phyloP scores from a whole-genome alignment of 2,797 vertebrate genomes.

The Novumbra hubbsi region DNA sequence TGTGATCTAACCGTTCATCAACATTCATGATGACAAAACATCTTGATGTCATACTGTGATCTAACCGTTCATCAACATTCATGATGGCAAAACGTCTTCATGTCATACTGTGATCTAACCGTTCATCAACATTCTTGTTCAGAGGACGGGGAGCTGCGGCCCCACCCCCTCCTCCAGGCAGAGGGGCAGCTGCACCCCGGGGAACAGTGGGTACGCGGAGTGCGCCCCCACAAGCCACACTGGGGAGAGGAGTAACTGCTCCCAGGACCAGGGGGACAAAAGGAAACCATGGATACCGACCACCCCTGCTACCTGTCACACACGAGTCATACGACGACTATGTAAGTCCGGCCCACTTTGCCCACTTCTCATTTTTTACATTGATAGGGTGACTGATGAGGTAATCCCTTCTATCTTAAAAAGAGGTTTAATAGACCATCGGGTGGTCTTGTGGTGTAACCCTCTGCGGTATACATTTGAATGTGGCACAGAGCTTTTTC shows the following conservation, averaged over 20 bases:
- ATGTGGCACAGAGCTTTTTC: too few species aligned
- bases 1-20: too few species aligned
- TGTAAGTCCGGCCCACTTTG: conserved; percentile 78
- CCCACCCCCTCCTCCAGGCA: conserved; percentile 75
- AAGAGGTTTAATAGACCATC: too few species aligned
- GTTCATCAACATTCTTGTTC: conserved; percentile 8
- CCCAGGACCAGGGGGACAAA: conserved; percentile 78
- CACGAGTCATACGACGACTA: conserved; percentile 94
- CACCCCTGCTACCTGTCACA: conserved; percentile 78
- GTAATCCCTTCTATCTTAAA: not conserved
- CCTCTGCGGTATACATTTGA: too few species aligned
- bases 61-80: too few species aligned
- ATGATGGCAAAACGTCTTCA: not conserved
- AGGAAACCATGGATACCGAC: conserved; percentile 81
- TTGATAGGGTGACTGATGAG: not conserved
- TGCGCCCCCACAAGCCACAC: conserved; percentile 77
- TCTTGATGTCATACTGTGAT: not conserved
- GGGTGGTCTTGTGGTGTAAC: too few species aligned
- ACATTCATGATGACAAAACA: not conserved
- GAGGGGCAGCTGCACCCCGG: conserved; percentile 83
- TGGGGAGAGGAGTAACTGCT: conserved; percentile 81
- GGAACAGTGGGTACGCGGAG: conserved; percentile 79
- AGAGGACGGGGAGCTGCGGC: conserved; percentile 86
- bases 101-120: not conserved
- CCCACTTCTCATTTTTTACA: not conserved